Evolutionary conservation across 1,140 invertebrate genomes (phyloP), one percentile per base, ranked within the genome.

Genomic region (Temnothorax nylanderi): DNA sequence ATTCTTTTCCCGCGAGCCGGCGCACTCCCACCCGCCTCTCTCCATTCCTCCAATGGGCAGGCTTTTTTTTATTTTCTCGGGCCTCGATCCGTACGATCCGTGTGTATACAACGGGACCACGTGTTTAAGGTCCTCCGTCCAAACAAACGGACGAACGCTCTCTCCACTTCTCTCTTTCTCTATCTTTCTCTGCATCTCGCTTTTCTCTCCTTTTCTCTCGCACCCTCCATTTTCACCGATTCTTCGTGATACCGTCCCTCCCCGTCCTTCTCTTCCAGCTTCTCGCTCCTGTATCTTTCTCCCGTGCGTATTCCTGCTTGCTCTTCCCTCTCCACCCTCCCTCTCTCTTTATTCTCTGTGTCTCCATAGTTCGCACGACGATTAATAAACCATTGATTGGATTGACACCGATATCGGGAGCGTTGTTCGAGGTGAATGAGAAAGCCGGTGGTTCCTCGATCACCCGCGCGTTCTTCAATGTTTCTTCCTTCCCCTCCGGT

Each of bases 371-470:
- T 93, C 93, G 91, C 91, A 90, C 93, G 90, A 89, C 91, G 91
- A 92, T 94, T 94, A 94, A 94, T 94, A 94, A 94, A 94, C 90
- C 93, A 94, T 94, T 94, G 93, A 94, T 94, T 94, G 93, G 93
- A 94, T 94, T 94, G 93, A 93, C 93, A 94, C 93, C 90, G 92
- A 94, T 94, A 94, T 90, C 89, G 89, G 88, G 76, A 90, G 90
- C 88, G 87, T 86, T 90, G 80, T 89, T 87, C 71, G 60, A 76
- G 76, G 51, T 90, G 89, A 90, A 90, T 85, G 89, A 88, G 60
- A 86, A 78, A 71, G 26, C 80, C 77, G 71, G 44, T 56, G 82
- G 58, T 64, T 67, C 58, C 74, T 65, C 82, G 71, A 85, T 65
- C 82, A 65, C 37, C 74, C 71, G n/a, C 58, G 37, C 82, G 49